These are phyloP conservation scores for Chymomyza caudatula DNA, from an alignment of 2,888 invertebrate species.

Conservation along the genomic window DNA sequence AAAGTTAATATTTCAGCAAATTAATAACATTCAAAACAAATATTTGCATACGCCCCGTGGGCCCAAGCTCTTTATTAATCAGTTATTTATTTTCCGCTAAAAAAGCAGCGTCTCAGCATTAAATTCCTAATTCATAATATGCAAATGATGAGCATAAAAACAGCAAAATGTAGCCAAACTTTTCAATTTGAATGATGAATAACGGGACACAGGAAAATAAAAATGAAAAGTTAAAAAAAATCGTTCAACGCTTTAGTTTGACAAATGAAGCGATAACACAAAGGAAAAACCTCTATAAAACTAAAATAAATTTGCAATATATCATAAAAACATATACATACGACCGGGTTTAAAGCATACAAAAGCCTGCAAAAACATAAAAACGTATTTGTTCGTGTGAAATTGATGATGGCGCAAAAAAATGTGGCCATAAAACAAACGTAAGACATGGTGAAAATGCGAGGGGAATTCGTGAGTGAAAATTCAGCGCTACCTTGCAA, in stretches of 20 bases:
- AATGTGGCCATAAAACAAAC: background rate
- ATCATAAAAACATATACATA: background rate
- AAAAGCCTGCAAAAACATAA: background rate
- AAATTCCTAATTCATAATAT: slow-evolving; percentile 52
- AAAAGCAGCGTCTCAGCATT: background rate
- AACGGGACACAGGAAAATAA: background rate
- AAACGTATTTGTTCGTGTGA: background rate
- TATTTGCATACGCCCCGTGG: background rate
- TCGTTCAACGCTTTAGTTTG: background rate
- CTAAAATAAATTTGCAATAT: background rate
- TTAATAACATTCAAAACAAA: background rate
- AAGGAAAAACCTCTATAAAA: background rate
- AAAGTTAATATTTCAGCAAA: background rate
- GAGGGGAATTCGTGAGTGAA: background rate
- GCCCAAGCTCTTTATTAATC: background rate
- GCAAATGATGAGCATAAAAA: slow-evolving; percentile 46
- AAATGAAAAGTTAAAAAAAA: background rate
- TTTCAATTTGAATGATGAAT: background rate
- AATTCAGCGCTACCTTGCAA: background rate
- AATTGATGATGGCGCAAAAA: slow-evolving; percentile 1
- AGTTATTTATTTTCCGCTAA: background rate
- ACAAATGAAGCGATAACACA: background rate
- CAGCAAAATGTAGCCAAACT: slow-evolving; percentile 18
- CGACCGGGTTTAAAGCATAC: background rate
- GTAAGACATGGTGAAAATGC: background rate